Base-by-base conservation (phyloP, 1,140 invertebrate species). In the Drosophila sturtevanti region DNA sequence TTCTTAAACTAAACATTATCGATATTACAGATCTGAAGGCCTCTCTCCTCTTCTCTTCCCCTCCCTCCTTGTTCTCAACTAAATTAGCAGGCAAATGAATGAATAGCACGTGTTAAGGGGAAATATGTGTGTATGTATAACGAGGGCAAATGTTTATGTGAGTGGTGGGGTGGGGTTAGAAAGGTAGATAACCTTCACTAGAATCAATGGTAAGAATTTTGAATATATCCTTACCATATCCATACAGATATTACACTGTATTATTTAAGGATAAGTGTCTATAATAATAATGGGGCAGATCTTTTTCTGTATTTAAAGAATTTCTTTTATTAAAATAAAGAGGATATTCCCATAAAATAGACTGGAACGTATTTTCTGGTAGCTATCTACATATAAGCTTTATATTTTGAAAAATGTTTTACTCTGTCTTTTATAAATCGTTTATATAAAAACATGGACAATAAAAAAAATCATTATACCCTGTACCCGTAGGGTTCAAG, bases 111-210 rank as follows among this genome's bases (percentile, higher is more conserved):
- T 14, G 24, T 22, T 18, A 24, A 21, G 3, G 3, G 51, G 1
- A 35, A 58, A 58, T 34, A n/a, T n/a, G n/a, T n/a, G n/a, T n/a
- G n/a, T n/a, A n/a, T 35, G 5, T 35, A 34, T 11, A 14, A 11
- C 54, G 14, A 35, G 24, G 31, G 11, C 5, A 16, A 14, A 31
- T 4, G 10, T 5, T 31, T 5, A 5, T 10, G 38, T 9, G 16
- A 34, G 9, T n/a, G n/a, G n/a, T n/a, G n/a, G n/a, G n/a, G n/a
- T n/a, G n/a, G 21, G 37, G 37, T 16, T 0, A 11, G 12, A 6
- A 54, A 18, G 35, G 31, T 27, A 7, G 11, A n/a, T 62, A 63
- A 75, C 64, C 72, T 72, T 75, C 58, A 68, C 41, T 59, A 7
- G 48, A 41, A 58, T 21, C 41, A 48, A 48, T 4, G 0, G 16